phyloP scores from a whole-genome alignment of 2,797 vertebrate genomes.

The Martes flavigula region DNA sequence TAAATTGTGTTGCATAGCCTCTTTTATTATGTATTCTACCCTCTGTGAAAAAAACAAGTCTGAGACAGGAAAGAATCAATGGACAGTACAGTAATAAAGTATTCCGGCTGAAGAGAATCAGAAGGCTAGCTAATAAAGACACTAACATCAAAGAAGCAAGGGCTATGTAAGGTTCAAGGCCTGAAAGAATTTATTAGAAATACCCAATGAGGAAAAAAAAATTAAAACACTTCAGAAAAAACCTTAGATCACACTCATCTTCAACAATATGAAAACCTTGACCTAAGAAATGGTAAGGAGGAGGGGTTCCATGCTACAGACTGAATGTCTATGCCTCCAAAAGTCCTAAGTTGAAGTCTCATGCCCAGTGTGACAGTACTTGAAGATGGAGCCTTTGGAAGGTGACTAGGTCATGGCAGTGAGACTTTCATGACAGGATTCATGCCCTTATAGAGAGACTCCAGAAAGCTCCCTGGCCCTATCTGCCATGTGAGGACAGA shows the following conservation, averaged over 20 bases:
- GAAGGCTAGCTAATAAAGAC: neutral
- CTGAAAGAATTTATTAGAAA: neutral
- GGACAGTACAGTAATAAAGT: neutral
- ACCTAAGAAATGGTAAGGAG: neutral
- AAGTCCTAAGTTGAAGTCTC: neutral
- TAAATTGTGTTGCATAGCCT: neutral
- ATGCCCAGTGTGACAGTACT: neutral
- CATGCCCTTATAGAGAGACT: neutral
- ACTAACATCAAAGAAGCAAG: neutral
- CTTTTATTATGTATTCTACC: neutral
- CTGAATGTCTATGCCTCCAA: neutral
- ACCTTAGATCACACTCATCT: neutral
- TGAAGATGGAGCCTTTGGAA: neutral
- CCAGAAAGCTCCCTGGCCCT: neutral
- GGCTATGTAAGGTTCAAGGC: neutral
- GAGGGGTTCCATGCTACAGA: neutral
- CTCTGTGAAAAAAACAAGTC: neutral
- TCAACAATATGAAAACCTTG: neutral
- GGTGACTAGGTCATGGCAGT: neutral
- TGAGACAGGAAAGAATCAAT: neutral
- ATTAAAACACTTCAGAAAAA: slow-evolving; percentile 2
- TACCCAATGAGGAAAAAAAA: neutral
- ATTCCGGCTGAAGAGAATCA: neutral
- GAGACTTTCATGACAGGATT: neutral
- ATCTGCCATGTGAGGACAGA: neutral